These are phyloP conservation scores for Sarcophaga peregrina DNA, from an alignment of 1,140 invertebrate genomes.

Conservation along the genomic window DNA sequence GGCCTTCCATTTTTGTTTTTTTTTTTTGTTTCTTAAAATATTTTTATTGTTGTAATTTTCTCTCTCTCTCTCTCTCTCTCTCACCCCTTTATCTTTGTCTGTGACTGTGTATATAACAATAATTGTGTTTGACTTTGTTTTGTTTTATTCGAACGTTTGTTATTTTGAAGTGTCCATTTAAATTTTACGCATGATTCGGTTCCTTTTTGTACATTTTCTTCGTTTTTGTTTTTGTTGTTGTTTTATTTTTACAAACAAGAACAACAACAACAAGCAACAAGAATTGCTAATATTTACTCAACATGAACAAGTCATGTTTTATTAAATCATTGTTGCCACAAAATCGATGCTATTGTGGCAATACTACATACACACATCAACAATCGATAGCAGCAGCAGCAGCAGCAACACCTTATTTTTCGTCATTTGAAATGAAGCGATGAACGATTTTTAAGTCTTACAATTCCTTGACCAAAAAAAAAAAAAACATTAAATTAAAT, in stretches of 20 bases:
- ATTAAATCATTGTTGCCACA: background rate
- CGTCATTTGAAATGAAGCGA: too few species aligned
- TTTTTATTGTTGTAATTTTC: too few species aligned
- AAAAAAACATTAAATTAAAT: background rate
- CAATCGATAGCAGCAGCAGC: too few species aligned
- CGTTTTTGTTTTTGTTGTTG: too few species aligned
- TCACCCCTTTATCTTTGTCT: too few species aligned
- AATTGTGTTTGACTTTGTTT: background rate
- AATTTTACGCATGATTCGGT: constrained; percentile 4
- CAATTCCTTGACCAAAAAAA: constrained; percentile 4
- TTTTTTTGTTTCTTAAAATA: too few species aligned
- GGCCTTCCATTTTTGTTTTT: too few species aligned
- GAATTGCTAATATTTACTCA: background rate
- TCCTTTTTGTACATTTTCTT: background rate
- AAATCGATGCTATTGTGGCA: too few species aligned
- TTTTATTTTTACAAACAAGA: too few species aligned
- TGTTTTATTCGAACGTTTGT: background rate
- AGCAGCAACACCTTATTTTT: background rate
- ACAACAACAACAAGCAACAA: too few species aligned
- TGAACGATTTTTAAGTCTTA: background rate
- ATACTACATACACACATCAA: too few species aligned
- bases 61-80: too few species aligned
- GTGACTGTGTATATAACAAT: background rate
- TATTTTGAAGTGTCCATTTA: background rate
- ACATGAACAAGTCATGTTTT: background rate